Conservation (phyloP, 1,140 invertebrate genomes). For the Temnothorax longispinosus region DNA sequence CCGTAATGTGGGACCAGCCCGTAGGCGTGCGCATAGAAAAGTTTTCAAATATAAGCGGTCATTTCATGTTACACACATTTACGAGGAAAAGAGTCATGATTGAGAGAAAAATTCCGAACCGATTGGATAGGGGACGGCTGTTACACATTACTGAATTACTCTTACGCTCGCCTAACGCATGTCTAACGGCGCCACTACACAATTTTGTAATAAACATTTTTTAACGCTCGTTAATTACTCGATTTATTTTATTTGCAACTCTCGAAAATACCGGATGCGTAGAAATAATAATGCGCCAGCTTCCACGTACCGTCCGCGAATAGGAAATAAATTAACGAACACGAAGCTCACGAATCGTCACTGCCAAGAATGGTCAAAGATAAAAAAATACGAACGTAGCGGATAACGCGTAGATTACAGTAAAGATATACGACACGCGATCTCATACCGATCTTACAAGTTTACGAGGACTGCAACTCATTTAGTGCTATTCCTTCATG, state of each 20-base stretch:
- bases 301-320: conserved; percentile 28
- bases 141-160: background rate
- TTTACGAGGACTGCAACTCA: background rate
- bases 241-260: conserved; percentile 9
- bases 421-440: conserved; percentile 18
- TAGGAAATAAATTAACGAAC: conserved; percentile 20
- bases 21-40: conserved; percentile 6
- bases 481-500: background rate
- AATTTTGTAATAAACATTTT: conserved; percentile 48
- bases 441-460: conserved; percentile 28
- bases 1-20: conserved; percentile 69
- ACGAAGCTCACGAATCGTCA: conserved; percentile 51
- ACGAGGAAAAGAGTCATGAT: background rate
- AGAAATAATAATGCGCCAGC: background rate
- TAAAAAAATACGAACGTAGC: conserved; percentile 44
- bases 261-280: background rate
- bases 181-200: conserved; percentile 51
- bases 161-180: conserved; percentile 13
- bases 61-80: background rate
- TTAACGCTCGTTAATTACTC: background rate
- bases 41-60: background rate
- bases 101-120: background rate
- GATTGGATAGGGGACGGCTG: background rate
- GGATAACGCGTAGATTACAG: conserved; percentile 24
- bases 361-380: conserved; percentile 69